Conservation (phyloP, 1,140 invertebrate genomes). For the Schmidtea mediterranea region DNA sequence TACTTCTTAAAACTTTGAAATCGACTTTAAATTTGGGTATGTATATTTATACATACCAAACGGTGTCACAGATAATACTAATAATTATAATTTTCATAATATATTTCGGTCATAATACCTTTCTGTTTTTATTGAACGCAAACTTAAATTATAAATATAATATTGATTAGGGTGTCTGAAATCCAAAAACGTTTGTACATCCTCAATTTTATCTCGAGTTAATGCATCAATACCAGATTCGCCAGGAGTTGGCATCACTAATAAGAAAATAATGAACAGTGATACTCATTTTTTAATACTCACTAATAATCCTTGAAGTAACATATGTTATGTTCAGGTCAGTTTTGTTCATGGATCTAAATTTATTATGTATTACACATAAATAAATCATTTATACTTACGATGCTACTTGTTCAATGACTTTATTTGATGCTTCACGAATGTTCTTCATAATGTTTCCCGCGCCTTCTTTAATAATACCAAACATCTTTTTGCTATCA, state of each 20-base stretch:
- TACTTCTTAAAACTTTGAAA: no score
- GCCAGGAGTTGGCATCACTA: slow-evolving; percentile 71
- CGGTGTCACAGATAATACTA: no score
- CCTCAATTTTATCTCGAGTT: slow-evolving; percentile 69
- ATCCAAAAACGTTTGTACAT: slow-evolving; percentile 39
- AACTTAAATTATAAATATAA: slow-evolving; percentile 51
- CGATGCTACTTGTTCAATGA: slow-evolving; percentile 81
- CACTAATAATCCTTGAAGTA: slow-evolving; percentile 43
- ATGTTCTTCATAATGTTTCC: slow-evolving; percentile 46
- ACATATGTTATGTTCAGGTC: slow-evolving; percentile 68
- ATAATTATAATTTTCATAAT: no score
- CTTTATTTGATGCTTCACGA: slow-evolving; percentile 76
- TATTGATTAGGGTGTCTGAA: slow-evolving; percentile 42
- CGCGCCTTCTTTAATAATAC: slow-evolving; percentile 16
- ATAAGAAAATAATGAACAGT: slow-evolving; percentile 8
- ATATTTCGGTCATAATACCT: no score
- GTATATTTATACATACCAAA: no score
- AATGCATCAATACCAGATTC: slow-evolving; percentile 62
- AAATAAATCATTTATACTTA: slow-evolving; percentile 28
- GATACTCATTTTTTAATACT: slow-evolving; percentile 7
- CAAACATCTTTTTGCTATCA: no score
- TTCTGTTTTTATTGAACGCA: slow-evolving; percentile 11
- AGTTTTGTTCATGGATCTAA: slow-evolving; percentile 50
- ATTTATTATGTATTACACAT: slow-evolving; percentile 15
- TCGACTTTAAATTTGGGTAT: no score